A percentile compares a stretch with the other conserved stretches of the same genome.
These are phyloP conservation scores for Apotomis capreana DNA, from an alignment of 2,888 invertebrate species.

Conservation along the genomic window DNA sequence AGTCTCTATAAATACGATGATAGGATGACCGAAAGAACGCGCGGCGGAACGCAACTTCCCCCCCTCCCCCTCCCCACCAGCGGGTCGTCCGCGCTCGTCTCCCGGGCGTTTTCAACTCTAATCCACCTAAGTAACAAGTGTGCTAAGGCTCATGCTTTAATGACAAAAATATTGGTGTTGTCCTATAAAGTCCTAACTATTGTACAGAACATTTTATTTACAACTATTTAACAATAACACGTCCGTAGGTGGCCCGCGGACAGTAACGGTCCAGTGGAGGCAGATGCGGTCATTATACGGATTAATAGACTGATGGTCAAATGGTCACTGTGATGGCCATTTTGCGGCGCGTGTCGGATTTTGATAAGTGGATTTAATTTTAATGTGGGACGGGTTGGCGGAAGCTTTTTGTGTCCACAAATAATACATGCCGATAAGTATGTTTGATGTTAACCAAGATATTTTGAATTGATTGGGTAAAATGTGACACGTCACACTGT, in stretches of 20 bases:
- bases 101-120: no score
- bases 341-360: constrained; percentile 28
- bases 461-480: no score
- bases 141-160: no score
- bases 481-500: no score
- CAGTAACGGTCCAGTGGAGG: constrained; percentile 12
- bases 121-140: no score
- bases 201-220: background rate
- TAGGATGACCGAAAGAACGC: no score
- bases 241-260: background rate
- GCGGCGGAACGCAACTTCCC: no score
- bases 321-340: constrained; percentile 27
- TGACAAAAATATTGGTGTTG: no score
- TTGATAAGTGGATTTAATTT: constrained; percentile 38
- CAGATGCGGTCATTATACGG: constrained; percentile 33
- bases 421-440: background rate
- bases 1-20: no score
- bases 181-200: no score
- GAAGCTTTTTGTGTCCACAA: constrained; percentile 1
- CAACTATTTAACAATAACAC: constrained; percentile 9
- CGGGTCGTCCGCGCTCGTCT: no score
- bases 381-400: constrained; percentile 1
- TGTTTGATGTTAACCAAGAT: background rate
- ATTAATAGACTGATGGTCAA: constrained; percentile 27
- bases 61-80: no score